Percentiles rank a stretch among this genome's conserved stretches.
Evolutionary conservation across 2,797 vertebrate species (phyloP).

Genomic region (Gorsachius magnificus): DNA sequence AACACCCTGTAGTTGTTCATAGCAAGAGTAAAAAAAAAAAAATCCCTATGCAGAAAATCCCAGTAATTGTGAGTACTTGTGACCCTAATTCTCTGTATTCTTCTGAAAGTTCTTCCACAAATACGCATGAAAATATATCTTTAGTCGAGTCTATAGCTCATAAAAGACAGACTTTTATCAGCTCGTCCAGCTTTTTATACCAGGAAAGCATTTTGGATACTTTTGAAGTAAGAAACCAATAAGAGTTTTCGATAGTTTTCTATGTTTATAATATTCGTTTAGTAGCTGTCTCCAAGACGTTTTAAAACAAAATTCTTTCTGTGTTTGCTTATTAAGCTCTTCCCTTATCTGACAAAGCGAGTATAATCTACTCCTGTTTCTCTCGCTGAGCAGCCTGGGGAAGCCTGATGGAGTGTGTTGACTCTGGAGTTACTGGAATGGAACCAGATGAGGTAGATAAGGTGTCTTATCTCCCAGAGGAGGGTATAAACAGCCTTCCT

Average conservation of each 20-base stretch:
- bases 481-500: not conserved
- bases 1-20: not conserved
- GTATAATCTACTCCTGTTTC: not conserved
- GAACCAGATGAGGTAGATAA: not conserved
- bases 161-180: not conserved
- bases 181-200: not conserved
- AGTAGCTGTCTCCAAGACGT: not conserved
- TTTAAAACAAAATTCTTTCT: constrained; percentile 1
- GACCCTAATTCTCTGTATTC: not conserved
- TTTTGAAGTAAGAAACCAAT: not conserved
- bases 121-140: not conserved
- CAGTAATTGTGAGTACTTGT: not conserved
- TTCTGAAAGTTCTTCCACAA: not conserved
- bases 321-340: not conserved
- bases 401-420: not conserved
- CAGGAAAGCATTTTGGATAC: not conserved
- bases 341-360: not conserved
- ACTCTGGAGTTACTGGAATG: not conserved
- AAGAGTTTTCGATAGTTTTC: not conserved
- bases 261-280: not conserved
- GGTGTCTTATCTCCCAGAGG: not conserved
- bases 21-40: not conserved
- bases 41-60: not conserved
- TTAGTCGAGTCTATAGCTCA: not conserved
- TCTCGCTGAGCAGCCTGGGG: not conserved